Evolutionary conservation across 2,113 vertebrate genomes (phyloP).

Genomic region (Odontesthes bonariensis): DNA sequence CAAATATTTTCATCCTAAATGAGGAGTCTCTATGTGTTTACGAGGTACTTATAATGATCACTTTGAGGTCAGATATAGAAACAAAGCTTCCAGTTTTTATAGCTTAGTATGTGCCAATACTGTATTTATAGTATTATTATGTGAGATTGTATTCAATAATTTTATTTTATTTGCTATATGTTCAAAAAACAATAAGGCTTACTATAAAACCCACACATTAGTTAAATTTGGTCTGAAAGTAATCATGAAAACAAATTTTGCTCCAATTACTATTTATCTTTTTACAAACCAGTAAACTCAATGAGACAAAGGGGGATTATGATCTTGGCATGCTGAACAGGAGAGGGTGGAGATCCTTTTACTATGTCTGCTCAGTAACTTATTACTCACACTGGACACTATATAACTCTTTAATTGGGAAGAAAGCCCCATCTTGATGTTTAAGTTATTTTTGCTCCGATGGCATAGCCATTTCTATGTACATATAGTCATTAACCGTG

Average conservation of each 20-base stretch:
- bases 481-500: slow-evolving; percentile 55
- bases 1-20: slow-evolving; percentile 25
- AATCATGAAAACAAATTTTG: too few species aligned
- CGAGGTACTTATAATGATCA: background rate
- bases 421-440: slow-evolving; percentile 30
- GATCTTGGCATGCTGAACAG: background rate
- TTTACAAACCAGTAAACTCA: too few species aligned
- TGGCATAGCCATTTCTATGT: slow-evolving; percentile 12
- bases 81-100: background rate
- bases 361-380: slow-evolving; percentile 20
- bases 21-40: background rate
- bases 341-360: slow-evolving; percentile 19
- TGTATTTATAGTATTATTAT: too few species aligned
- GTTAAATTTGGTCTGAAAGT: too few species aligned
- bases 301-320: slow-evolving; percentile 2
- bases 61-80: slow-evolving; percentile 7
- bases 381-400: slow-evolving; percentile 18
- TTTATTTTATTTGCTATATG: background rate
- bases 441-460: slow-evolving; percentile 39
- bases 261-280: too few species aligned
- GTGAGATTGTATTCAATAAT: too few species aligned
- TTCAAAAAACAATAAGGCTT: background rate
- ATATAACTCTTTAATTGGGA: slow-evolving; percentile 30
- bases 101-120: background rate
- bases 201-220: too few species aligned